A percentile compares a stretch with the other conserved stretches of the same genome.
These are phyloP conservation scores for Drosophila engyochracea DNA, from an alignment of 2,888 invertebrate species.

Conservation along the genomic window DNA sequence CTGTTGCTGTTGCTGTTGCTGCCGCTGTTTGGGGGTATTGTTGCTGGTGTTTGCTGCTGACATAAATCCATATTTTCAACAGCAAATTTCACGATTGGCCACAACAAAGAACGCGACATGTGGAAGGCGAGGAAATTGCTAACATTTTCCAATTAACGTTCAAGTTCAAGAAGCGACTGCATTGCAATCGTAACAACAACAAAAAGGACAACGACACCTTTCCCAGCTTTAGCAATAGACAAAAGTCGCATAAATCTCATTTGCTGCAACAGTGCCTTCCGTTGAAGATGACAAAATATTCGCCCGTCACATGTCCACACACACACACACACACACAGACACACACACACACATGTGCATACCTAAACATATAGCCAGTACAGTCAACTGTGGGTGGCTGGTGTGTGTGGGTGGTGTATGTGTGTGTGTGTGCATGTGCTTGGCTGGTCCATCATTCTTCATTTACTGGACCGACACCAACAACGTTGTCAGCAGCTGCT, in stretches of 20 bases:
- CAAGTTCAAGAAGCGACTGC: conserved; percentile 56
- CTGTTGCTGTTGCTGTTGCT: conserved; percentile 21
- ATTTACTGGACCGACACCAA: conserved; percentile 76
- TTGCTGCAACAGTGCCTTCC: conserved; percentile 53
- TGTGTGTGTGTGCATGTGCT: conserved; percentile 12
- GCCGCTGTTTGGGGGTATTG: conserved; percentile 28
- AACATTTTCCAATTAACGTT: conserved; percentile 77
- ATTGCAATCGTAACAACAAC: conserved; percentile 24
- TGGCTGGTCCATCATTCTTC: conserved; percentile 77
- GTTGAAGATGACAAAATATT: conserved; percentile 75
- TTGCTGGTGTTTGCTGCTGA: conserved; percentile 53
- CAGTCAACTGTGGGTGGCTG: conserved; percentile 30
- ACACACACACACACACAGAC: neutral
- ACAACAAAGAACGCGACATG: conserved; percentile 39
- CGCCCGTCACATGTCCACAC: conserved; percentile 20
- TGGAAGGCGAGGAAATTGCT: conserved; percentile 68
- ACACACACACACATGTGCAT: no score
- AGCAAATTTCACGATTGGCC: conserved; percentile 75
- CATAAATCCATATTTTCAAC: conserved; percentile 80
- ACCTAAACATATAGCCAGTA: conserved; percentile 15
- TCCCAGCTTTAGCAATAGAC: conserved; percentile 23
- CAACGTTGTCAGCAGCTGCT: conserved; percentile 73
- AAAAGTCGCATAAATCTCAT: conserved; percentile 71
- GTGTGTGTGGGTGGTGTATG: neutral
- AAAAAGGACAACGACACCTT: conserved; percentile 17